A percentile compares a stretch with the other conserved stretches of the same genome.
Conservation (phyloP, 2,113 vertebrate species). For the Ameiurus melas region DNA sequence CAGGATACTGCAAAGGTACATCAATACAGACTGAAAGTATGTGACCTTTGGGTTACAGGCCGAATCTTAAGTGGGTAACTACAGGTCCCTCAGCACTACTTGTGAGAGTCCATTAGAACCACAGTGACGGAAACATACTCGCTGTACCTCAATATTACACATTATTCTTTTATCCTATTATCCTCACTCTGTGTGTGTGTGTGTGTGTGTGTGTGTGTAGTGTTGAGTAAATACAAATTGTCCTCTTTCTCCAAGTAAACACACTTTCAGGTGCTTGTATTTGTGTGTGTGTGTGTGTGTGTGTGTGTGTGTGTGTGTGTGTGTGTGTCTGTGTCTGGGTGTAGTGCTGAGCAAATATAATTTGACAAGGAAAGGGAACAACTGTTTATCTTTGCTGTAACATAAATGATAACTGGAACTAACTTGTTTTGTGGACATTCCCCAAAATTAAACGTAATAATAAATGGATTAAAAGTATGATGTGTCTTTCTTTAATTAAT, state of each 20-base stretch:
- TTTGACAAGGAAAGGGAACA: not conserved
- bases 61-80: slow-evolving; percentile 43
- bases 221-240: not conserved
- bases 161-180: slow-evolving; percentile 10
- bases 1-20: not conserved
- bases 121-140: not conserved
- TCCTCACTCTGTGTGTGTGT: not conserved
- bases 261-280: not conserved
- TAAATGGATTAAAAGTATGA: not conserved
- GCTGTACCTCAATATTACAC: not conserved
- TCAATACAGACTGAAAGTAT: slow-evolving; percentile 51
- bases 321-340: too few relatives aligned
- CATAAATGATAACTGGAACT: not conserved
- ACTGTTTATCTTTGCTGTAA: not conserved
- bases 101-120: slow-evolving; percentile 33
- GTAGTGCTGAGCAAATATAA: too few relatives aligned
- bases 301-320: not conserved
- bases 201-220: not conserved
- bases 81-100: slow-evolving; percentile 51
- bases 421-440: not conserved
- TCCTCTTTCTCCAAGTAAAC: not conserved
- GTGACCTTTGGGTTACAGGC: slow-evolving; percentile 42
- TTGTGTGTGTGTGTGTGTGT: not conserved
- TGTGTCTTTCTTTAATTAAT: too few relatives aligned
- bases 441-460: not conserved